Evolutionary conservation across 1,140 invertebrate species (phyloP).

Genomic region (Amphibalanus amphitrite): DNA sequence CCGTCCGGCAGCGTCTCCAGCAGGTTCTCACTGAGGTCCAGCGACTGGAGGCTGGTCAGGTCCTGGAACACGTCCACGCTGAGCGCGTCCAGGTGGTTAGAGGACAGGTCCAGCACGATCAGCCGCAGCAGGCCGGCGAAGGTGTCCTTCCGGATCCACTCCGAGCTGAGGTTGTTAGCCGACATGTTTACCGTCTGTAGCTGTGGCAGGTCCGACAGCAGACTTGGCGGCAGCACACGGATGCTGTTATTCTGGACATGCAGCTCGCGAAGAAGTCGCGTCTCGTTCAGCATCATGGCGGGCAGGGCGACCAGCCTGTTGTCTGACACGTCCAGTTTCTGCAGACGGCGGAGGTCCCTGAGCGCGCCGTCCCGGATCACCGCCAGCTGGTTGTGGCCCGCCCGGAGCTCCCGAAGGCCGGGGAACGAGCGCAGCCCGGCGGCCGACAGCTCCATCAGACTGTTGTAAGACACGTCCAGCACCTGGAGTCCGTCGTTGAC

Average conservation of each 20-base stretch:
- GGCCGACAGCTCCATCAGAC: conserved; percentile 38
- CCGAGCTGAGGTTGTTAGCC: conserved; percentile 26
- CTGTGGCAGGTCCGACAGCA: conserved; percentile 56
- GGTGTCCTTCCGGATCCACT: conserved; percentile 38
- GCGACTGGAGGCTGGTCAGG: conserved; percentile 59
- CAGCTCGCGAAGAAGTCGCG: conserved; percentile 49
- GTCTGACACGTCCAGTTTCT: conserved; percentile 54
- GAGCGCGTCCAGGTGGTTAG: conserved; percentile 61
- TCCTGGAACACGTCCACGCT: conserved; percentile 56
- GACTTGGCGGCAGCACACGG: conserved; percentile 59
- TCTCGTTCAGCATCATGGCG: conserved; percentile 33
- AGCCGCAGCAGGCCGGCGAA: conserved; percentile 72
- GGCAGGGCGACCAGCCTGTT: conserved; percentile 54
- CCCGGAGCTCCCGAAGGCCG: conserved; percentile 40
- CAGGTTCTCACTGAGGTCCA: conserved; percentile 59
- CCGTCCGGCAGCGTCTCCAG: conserved; percentile 57
- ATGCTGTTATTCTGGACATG: conserved; percentile 44
- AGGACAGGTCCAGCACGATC: conserved; percentile 63
- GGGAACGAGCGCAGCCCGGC: conserved; percentile 44
- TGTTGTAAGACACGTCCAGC: conserved; percentile 45
- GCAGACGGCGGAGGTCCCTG: conserved; percentile 24
- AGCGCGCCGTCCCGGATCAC: conserved; percentile 7
- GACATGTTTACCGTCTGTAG: conserved; percentile 49
- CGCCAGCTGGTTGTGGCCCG: conserved; percentile 44
- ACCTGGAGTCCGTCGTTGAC: conserved; percentile 26